Percentiles rank a stretch among this genome's conserved stretches.
These are phyloP conservation scores for Caretta caretta DNA, from an alignment of 2,113 vertebrate species.

Conservation along the genomic window DNA sequence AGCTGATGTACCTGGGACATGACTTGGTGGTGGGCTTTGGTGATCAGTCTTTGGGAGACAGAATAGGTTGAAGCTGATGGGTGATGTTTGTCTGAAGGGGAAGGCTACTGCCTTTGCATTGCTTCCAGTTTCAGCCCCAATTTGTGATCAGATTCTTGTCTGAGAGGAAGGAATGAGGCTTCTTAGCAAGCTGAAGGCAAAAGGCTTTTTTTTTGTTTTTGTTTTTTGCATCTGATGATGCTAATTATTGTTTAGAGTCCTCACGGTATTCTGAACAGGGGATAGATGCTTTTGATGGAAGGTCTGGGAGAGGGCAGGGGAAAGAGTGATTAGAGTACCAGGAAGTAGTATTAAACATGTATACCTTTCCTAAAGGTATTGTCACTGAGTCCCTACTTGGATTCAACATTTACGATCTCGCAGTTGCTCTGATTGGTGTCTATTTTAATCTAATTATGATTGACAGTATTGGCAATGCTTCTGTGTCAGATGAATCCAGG, in stretches of 20 bases:
- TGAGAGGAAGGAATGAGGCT: not conserved
- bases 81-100: not conserved
- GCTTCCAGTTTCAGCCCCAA: not conserved
- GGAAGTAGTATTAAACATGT: no score
- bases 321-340: not conserved
- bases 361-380: constrained; percentile 30
- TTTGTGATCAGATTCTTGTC: not conserved
- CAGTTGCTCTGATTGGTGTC: not conserved
- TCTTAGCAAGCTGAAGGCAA: not conserved
- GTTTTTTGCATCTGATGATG: no score
- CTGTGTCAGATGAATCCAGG: not conserved
- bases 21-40: constrained; percentile 6
- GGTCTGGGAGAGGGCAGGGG: not conserved
- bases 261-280: not conserved
- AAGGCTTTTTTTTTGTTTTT: not conserved
- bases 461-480: not conserved
- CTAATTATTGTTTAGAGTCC: not conserved
- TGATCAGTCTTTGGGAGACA: constrained; percentile 22
- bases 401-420: not conserved
- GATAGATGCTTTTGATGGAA: not conserved
- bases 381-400: not conserved
- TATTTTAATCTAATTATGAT: not conserved
- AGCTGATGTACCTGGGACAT: constrained; percentile 18
- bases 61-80: not conserved
- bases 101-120: not conserved